These are phyloP conservation scores for Orthosia incerta DNA, from an alignment of 2,888 invertebrate species.

Conservation along the genomic window DNA sequence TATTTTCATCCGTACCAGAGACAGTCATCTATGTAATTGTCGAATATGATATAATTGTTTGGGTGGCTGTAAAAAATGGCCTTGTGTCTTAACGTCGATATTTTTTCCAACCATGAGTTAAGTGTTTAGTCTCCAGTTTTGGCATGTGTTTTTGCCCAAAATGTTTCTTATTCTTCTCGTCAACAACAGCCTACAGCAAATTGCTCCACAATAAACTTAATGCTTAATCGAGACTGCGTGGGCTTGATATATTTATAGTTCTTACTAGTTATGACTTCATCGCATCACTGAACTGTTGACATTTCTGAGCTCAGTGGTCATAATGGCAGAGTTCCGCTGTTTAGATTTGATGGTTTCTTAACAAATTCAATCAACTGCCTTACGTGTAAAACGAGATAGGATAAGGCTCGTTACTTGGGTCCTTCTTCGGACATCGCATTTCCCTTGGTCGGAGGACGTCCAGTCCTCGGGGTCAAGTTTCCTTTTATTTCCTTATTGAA, in stretches of 20 bases:
- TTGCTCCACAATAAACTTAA: conserved; percentile 76
- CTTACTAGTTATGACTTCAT: conserved; percentile 87
- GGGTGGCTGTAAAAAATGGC: conserved; percentile 63
- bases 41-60: conserved; percentile 73
- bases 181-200: conserved; percentile 58
- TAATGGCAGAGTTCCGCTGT: conserved; percentile 64
- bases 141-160: conserved; percentile 36
- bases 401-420: neutral
- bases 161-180: conserved; percentile 40
- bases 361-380: conserved; percentile 42
- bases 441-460: neutral
- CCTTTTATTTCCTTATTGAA: conserved; percentile 6
- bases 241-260: conserved; percentile 84
- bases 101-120: conserved; percentile 16
- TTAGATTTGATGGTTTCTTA: conserved; percentile 56
- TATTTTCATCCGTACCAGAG: conserved; percentile 68
- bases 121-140: conserved; percentile 14
- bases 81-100: conserved; percentile 30
- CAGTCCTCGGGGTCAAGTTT: neutral
- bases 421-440: neutral
- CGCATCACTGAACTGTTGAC: conserved; percentile 76
- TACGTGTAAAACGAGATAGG: neutral
- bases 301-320: conserved; percentile 70
- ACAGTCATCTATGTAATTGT: conserved; percentile 71
- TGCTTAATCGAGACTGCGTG: conserved; percentile 79